A percentile compares a stretch with the other conserved stretches of the same genome.
These are phyloP conservation scores for Actinernus sp. DNA, from an alignment of 92 coral and sea anemone genomes.

Conservation along the genomic window DNA sequence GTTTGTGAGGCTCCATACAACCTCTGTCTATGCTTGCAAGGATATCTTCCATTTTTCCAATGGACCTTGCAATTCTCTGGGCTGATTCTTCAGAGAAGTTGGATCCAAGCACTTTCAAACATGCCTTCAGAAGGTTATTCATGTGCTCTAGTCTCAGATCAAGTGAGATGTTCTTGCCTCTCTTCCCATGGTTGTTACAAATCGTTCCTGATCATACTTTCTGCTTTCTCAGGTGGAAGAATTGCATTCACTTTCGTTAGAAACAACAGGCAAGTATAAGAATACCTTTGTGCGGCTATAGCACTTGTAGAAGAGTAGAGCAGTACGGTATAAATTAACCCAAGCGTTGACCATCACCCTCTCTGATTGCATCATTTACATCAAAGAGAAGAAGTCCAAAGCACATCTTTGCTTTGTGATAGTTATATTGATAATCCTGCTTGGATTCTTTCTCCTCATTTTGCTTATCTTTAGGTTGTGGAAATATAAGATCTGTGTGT, in stretches of 20 bases:
- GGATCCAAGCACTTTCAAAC: constrained; percentile 16
- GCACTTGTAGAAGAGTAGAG: constrained; percentile 22
- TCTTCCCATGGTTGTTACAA: constrained; percentile 27
- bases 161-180: constrained; percentile 21
- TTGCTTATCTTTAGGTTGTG: no score
- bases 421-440: constrained; percentile 5
- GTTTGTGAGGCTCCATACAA: no score
- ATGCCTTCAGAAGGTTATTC: constrained; percentile 6
- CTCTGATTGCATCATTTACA: constrained; percentile 32
- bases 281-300: constrained; percentile 29
- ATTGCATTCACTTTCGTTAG: constrained; percentile 13
- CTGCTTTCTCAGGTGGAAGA: constrained; percentile 17
- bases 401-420: constrained; percentile 25
- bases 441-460: neutral
- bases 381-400: constrained; percentile 25
- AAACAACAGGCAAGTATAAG: constrained; percentile 21
- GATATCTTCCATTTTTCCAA: no score
- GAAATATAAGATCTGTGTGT: no score
- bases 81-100: no score
- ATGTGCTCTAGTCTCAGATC: constrained; percentile 20
- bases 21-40: no score
- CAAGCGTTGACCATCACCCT: constrained; percentile 19
- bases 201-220: constrained; percentile 17
- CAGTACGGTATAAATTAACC: constrained; percentile 18
- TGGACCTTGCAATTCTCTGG: no score